Conservation (phyloP, 2,113 vertebrate species). For the Sturnus vulgaris region DNA sequence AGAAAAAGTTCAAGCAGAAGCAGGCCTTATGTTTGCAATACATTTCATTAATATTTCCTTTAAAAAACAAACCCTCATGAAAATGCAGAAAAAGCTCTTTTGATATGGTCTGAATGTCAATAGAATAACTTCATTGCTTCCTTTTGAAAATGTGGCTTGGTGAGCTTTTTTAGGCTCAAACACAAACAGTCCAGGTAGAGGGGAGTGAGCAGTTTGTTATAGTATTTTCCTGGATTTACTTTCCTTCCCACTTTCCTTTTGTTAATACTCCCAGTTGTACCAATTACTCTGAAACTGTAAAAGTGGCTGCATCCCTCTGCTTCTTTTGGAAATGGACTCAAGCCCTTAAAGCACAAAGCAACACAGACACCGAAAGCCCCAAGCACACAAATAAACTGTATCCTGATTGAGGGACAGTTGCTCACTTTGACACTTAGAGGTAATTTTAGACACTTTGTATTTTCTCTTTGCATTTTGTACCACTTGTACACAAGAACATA, state of each 20-base stretch:
- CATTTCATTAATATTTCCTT: constrained; percentile 3
- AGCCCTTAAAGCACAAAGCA: background rate
- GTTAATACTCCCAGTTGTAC: background rate
- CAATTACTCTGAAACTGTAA: background rate
- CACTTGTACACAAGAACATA: background rate
- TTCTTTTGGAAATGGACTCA: background rate
- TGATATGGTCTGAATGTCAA: background rate
- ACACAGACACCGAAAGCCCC: fast-evolving
- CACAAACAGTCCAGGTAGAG: background rate
- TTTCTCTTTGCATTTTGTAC: background rate
- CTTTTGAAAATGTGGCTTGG: background rate
- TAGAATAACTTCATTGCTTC: background rate
- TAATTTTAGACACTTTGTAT: background rate
- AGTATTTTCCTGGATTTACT: background rate
- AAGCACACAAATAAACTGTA: background rate
- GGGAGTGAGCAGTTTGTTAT: background rate
- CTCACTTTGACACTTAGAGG: background rate
- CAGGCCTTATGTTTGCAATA: background rate
- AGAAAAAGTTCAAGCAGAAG: background rate
- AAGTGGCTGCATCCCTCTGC: background rate
- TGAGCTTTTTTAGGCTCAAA: background rate
- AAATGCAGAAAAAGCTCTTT: background rate
- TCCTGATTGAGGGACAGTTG: background rate
- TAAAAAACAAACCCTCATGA: background rate
- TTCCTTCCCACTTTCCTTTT: background rate